Evolutionary conservation across 1,140 invertebrate genomes (phyloP).

Genomic region (Glossosoma conforme): DNA sequence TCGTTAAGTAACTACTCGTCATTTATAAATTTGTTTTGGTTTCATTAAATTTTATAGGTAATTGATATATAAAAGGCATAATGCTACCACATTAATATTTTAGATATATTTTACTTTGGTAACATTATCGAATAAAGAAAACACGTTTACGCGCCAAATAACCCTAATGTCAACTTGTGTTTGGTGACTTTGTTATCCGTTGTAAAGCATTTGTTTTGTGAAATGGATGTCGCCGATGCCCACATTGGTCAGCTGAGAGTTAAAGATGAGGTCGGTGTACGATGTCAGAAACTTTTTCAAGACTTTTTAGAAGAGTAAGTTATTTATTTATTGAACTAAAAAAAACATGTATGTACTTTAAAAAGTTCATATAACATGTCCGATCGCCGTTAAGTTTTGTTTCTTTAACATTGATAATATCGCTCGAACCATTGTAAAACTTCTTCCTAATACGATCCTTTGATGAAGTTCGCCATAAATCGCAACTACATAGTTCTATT

Average conservation of each 20-base stretch:
- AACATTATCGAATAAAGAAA: too few species aligned
- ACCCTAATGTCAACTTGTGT: too few species aligned
- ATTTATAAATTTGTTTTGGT: too few species aligned
- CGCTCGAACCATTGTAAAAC: neutral
- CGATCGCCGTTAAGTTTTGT: conserved; percentile 29
- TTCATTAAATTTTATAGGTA: too few species aligned
- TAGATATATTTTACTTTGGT: too few species aligned
- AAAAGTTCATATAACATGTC: neutral
- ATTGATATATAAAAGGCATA: too few species aligned
- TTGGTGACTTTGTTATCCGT: too few species aligned
- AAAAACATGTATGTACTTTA: neutral
- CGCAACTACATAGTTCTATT: neutral
- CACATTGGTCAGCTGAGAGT: conserved; percentile 61
- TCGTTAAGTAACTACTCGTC: too few species aligned
- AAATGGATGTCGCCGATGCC: conserved; percentile 62
- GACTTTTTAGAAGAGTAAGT: conserved; percentile 93
- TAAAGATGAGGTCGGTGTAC: conserved; percentile 84
- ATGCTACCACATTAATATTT: too few species aligned
- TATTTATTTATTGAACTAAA: too few species aligned
- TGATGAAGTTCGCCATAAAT: conserved; percentile 3
- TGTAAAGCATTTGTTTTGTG: too few species aligned
- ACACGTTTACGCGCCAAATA: too few species aligned
- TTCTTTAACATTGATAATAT: neutral
- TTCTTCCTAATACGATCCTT: neutral
- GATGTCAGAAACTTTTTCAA: conserved; percentile 93